Conservation (phyloP, 2,888 invertebrate species). For the Metopia argyrocephala region DNA sequence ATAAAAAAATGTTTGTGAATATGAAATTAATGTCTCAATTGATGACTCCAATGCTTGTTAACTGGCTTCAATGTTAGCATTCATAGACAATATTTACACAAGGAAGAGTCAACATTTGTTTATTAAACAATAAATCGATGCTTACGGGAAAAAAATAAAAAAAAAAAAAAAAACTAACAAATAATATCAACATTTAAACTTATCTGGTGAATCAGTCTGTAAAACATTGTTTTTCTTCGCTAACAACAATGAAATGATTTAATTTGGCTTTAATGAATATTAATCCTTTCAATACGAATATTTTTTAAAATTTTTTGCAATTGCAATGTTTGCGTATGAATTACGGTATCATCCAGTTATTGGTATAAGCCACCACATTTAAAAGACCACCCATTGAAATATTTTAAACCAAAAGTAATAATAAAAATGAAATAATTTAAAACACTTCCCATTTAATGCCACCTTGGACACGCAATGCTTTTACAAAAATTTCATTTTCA, state of each 20-base stretch:
- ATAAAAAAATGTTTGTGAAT: neutral
- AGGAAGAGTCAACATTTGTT: conserved; percentile 57
- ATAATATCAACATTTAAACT: too few relatives aligned
- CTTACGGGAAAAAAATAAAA: conserved; percentile 43
- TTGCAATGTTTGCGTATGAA: neutral
- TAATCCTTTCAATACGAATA: conserved; percentile 71
- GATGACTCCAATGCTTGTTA: neutral
- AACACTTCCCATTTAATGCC: conserved; percentile 54
- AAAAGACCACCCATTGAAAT: conserved; percentile 48
- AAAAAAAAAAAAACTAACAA: too few relatives aligned
- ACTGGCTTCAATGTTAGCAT: conserved; percentile 3
- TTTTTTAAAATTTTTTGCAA: conserved; percentile 3
- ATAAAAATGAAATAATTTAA: conserved; percentile 37
- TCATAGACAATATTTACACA: conserved; percentile 56
- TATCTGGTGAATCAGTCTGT: neutral
- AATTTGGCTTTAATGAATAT: conserved; percentile 76
- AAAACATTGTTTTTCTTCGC: neutral
- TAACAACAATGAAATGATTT: conserved; percentile 68
- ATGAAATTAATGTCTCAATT: neutral
- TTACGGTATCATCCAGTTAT: neutral
- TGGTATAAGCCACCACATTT: conserved; percentile 47
- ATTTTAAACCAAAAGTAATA: too few relatives aligned
- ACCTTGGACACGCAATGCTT: neutral
- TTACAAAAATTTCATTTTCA: conserved; percentile 63
- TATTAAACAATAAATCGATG: conserved; percentile 49